Evolutionary conservation across 53 echinoderm and acorn worm species (phyloP), one percentile per base, ranked within the genome.

Genomic region (Crossaster papposus): DNA sequence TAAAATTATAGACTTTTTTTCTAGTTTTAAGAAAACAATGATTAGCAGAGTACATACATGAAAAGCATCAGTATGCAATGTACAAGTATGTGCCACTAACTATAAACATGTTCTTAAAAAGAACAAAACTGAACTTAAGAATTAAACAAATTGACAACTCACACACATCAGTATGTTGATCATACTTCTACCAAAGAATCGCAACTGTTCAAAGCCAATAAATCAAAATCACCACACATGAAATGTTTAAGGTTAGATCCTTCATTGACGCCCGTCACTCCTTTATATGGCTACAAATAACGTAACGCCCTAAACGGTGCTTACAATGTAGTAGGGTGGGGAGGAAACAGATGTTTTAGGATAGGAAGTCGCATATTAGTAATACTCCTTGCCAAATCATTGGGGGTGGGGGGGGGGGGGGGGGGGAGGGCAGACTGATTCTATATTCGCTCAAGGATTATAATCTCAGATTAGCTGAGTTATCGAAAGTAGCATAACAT

Each of bases 301-400:
- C 17, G 58, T 3, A 58, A 20, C 22, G 2, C 58, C 58, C 58
- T 14, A 58, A 44, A 7, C 12, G 58, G 2, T 36, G 34, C 36
- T n/a, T n/a, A n/a, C n/a, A n/a, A n/a, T n/a, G n/a, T n/a, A n/a
- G n/a, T 34, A 22, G 53, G 29, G 30, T 36, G 14, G 29, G 73
- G 50, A 87, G 87, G 87, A 87, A 76, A 36, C 55, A 14, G 76
- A 35, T 36, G 33, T 72, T 55, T 36, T 37, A 35, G 34, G 2
- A 75, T 14, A 76, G 87, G 87, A 87, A 87, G 77, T 87, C 2
- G 55, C 87, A n/a, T 38, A 87, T 87, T 87, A 87, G 87, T 37
- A 63, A 87, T 24, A 24, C 53, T 87, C 87, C 77, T 87, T n/a
- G 24, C 62, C 30, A 36, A 65, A 24, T n/a, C 51, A 23, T 52